Evolutionary conservation across 2,113 vertebrate species (phyloP).

Genomic region (Oreochromis spilurus): DNA sequence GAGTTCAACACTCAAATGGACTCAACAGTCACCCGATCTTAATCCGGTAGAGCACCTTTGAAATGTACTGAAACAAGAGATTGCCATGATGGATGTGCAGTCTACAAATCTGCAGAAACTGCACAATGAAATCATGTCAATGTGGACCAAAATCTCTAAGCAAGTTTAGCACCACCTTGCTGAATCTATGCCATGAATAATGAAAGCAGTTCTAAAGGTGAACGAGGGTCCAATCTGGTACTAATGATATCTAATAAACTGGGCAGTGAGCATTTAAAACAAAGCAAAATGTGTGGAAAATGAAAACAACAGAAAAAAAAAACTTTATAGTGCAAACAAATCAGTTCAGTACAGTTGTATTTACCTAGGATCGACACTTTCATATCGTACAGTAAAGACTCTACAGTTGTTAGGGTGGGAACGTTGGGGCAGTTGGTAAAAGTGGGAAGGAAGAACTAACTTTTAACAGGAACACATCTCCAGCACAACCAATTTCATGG

Average conservation of each 20-base stretch:
- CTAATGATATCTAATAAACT: not conserved
- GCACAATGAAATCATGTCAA: not conserved
- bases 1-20: not conserved
- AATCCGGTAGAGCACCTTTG: not conserved
- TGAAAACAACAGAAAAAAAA: not conserved
- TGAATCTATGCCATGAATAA: not conserved
- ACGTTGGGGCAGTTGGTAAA: not conserved
- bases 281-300: not conserved
- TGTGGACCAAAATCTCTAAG: not conserved
- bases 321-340: not conserved
- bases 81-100: not conserved
- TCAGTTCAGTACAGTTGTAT: not conserved
- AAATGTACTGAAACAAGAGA: not conserved
- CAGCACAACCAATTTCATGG: not conserved
- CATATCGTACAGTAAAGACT: not conserved
- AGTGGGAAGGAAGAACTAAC: not conserved
- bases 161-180: not conserved
- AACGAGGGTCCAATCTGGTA: not conserved
- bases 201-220: not conserved
- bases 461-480: not conserved
- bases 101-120: not conserved
- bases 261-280: not conserved
- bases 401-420: not conserved
- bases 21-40: not conserved
- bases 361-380: not conserved